phyloP scores from a whole-genome alignment of 1,140 invertebrate genomes.

The Brachionus paranguensis region DNA sequence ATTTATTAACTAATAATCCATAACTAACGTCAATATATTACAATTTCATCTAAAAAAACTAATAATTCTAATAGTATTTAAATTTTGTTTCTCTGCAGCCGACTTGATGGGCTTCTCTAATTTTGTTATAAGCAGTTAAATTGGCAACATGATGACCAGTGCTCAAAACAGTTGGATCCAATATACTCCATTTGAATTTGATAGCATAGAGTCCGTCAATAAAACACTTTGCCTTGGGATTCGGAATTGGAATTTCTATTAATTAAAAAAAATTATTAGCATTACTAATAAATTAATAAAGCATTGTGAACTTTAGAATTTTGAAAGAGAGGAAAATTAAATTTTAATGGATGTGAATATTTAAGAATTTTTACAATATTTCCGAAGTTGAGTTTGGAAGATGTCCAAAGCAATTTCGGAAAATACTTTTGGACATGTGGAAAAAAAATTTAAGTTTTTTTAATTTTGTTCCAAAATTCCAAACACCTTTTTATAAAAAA shows the following conservation, averaged over 20 bases:
- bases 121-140: neutral
- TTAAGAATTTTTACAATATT: too few species aligned
- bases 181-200: constrained; percentile 25
- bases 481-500: neutral
- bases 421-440: too few species aligned
- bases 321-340: too few species aligned
- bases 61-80: neutral
- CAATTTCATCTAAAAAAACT: neutral
- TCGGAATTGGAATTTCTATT: constrained; percentile 13
- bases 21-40: neutral
- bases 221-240: neutral
- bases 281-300: too few species aligned
- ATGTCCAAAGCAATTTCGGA: too few species aligned
- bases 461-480: too few species aligned
- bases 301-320: too few species aligned
- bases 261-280: neutral
- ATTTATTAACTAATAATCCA: neutral
- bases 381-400: too few species aligned
- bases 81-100: constrained; percentile 28
- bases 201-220: constrained; percentile 1
- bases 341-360: too few species aligned
- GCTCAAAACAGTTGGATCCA: constrained; percentile 21
- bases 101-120: neutral
- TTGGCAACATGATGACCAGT: constrained; percentile 13
- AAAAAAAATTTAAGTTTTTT: too few species aligned